phyloP scores from a whole-genome alignment of 2,888 invertebrate species.

The Rhodophaea formosa region DNA sequence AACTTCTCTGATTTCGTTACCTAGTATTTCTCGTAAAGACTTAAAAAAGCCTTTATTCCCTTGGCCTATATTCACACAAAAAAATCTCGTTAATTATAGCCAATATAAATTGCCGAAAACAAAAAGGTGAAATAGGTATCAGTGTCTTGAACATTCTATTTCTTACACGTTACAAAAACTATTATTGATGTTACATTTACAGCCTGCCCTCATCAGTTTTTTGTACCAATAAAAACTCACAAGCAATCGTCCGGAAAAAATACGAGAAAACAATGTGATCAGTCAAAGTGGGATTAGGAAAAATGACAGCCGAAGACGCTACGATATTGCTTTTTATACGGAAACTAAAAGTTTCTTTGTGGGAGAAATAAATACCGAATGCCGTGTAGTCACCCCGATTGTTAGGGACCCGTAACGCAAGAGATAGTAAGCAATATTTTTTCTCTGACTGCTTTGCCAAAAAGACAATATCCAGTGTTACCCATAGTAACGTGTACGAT shows the following conservation, averaged over 20 bases:
- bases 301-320: conserved; percentile 31
- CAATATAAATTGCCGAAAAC: too few species aligned
- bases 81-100: too few species aligned
- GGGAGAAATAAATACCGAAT: conserved; percentile 32
- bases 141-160: not conserved
- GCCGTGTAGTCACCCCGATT: conserved; percentile 29
- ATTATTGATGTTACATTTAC: conserved; percentile 4
- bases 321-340: conserved; percentile 22
- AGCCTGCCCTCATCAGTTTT: conserved; percentile 11
- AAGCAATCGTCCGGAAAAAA: conserved; percentile 19
- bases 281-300: conserved; percentile 37
- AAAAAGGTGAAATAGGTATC: not conserved
- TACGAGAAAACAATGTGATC: conserved; percentile 36
- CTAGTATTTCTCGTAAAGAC: too few species aligned
- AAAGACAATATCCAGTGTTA: too few species aligned
- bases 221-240: conserved; percentile 18
- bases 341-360: conserved; percentile 30
- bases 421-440: too few species aligned
- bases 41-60: too few species aligned
- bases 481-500: too few species aligned
- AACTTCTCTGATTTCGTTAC: too few species aligned
- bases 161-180: not conserved
- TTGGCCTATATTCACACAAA: too few species aligned
- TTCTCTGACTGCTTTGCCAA: too few species aligned
- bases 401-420: too few species aligned